Conservation (phyloP, 2,797 vertebrate species). For the Odontamblyopus rebecca region DNA sequence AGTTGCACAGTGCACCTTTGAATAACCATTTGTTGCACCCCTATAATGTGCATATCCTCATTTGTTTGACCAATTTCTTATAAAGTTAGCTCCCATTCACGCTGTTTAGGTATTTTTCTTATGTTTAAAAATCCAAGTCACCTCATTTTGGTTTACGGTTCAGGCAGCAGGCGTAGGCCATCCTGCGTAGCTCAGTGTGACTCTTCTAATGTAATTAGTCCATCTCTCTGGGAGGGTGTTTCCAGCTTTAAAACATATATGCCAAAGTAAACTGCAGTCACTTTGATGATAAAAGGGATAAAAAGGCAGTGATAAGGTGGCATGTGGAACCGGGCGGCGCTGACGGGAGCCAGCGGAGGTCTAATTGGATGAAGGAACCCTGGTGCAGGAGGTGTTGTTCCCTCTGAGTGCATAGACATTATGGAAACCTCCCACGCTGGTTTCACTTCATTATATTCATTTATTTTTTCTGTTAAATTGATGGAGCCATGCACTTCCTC, state of each 20-base stretch:
- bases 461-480: slow-evolving; percentile 74
- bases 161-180: slow-evolving; percentile 48
- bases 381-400: slow-evolving; percentile 72
- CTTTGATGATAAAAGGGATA: slow-evolving; percentile 79
- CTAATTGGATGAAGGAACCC: slow-evolving; percentile 81
- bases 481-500: slow-evolving; percentile 64
- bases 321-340: slow-evolving; percentile 65
- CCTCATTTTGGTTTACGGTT: slow-evolving; percentile 48
- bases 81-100: background rate
- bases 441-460: slow-evolving; percentile 80
- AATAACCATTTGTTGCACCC: too few relatives aligned
- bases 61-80: background rate
- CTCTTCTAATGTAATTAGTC: slow-evolving; percentile 76
- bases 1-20: too few relatives aligned
- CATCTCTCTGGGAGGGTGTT: slow-evolving; percentile 71
- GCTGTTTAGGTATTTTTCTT: background rate
- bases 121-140: background rate
- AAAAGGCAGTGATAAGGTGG: slow-evolving; percentile 72
- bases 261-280: slow-evolving; percentile 75
- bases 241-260: slow-evolving; percentile 71
- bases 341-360: slow-evolving; percentile 69
- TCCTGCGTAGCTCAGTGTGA: slow-evolving; percentile 66
- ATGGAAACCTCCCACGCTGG: slow-evolving; percentile 73
- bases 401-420: slow-evolving; percentile 70
- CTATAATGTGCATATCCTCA: background rate